Evolutionary conservation across 2,113 vertebrate species (phyloP).

Genomic region (Erythrocercus mccallii): DNA sequence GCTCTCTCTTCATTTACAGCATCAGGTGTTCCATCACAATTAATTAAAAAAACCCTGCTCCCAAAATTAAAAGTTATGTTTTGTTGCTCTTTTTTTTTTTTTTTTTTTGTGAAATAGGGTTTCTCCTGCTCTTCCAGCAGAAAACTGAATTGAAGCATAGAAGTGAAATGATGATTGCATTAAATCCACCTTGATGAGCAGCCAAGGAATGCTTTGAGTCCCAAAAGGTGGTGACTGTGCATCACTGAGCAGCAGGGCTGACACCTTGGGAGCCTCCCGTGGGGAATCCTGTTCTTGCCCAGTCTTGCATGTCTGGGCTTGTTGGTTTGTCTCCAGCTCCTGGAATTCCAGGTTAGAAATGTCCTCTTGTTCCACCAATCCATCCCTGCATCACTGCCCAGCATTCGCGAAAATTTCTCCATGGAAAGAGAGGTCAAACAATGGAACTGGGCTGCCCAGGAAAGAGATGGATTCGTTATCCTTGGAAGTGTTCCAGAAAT

Average conservation of each 20-base stretch:
- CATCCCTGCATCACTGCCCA: fast-evolving
- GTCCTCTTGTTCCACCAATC: not conserved
- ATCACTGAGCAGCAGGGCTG: fast-evolving
- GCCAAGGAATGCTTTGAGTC: not conserved
- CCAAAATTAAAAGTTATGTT: not conserved
- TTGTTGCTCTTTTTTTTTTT: too few species aligned
- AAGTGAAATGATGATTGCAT: not conserved
- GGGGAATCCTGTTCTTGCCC: not conserved
- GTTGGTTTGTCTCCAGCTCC: not conserved
- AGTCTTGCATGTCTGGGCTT: not conserved
- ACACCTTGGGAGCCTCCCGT: not conserved
- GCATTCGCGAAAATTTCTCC: not conserved
- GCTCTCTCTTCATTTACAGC: not conserved
- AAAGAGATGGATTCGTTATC: not conserved
- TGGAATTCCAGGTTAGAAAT: not conserved
- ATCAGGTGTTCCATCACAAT: not conserved
- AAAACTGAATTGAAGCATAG: not conserved
- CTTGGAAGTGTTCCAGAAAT: not conserved
- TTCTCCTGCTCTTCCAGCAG: not conserved
- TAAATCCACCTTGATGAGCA: not conserved
- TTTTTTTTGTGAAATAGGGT: not conserved
- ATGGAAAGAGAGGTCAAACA: not conserved
- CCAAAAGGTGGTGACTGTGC: not conserved
- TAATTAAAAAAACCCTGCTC: fast-evolving
- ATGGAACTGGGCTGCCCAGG: not conserved